Base-by-base conservation (phyloP, 2,888 invertebrate species). In the Cephonodes hylas region DNA sequence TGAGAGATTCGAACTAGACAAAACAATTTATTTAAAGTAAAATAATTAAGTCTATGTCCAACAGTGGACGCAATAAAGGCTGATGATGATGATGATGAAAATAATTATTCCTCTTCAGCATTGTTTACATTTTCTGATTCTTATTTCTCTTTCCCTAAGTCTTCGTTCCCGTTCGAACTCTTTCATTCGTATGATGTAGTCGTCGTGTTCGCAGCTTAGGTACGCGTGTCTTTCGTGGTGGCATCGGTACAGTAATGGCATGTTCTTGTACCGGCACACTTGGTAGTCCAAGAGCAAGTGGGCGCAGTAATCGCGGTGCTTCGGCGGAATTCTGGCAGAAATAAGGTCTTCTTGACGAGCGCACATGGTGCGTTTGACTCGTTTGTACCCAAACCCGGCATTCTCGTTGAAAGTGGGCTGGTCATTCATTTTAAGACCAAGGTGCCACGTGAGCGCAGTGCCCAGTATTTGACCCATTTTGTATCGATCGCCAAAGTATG, bases 291-390 rank as follows among this genome's bases (percentile, higher is more conserved):
- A 76, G 34, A 95, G 89, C 27, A 92, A 80, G 81, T 98, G 96
- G 6, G 97, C 95, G 86, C 98, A 98, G 79, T 96, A 98, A 82
- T 97, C 98, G 59, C 98, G 93, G 59, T 93, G 89, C 10, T 93
- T 81, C 0, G 93, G 76, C 0, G 95, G 94, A 42, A 98, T 81
- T 77, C 95, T 95, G 0, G 95, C 96, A 0, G 97, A 96, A 71
- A 93, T 91, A 92, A 98, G 93, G 80, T 97, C 95, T 48, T 94
- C 95, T 62, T 94, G 85, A 1, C 95, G 94, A 0, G 95, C 95
- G 25, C 93, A 83, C 95, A 96, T 95, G 60, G 95, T 94, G 85
- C 97, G 93, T 81, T 93, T 89, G 83, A 95, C 94, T 66, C 98
- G 94, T 27, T 93, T 94, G 60, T 88, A 93, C 5, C 88, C 77